Evolutionary conservation across 35 echinoderm and acorn worm species (phyloP), one percentile per base, ranked within the genome.

Genomic region (Stichopus chloronotus): DNA sequence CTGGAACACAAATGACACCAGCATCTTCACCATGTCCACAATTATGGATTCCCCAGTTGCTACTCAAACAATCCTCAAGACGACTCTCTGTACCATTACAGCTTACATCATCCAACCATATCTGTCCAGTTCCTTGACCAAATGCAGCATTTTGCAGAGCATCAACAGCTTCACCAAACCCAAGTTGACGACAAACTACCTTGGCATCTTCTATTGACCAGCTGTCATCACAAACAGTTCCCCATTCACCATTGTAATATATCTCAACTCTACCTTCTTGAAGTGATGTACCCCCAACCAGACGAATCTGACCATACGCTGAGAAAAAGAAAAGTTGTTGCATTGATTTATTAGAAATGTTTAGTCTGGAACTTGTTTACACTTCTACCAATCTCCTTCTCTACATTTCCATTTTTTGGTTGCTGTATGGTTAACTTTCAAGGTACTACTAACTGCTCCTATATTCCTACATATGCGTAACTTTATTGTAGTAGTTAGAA

Each of bases 201-300:
- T 14, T 5, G 7, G 76, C 76, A 59, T 92, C 78, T 12, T 63
- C n/a, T 2, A 5, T 6, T 57, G 52, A 13, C 91, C 91, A 92
- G 7, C 19, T 16, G 20, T 81, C 58, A 25, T 92, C 91, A 83
- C 91, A 92, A 53, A 92, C 19, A 5, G 91, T 92, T 92, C 91
- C 77, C 91, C 91, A 92, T 9, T 19, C 54, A 14, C 91, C 91
- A 19, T 92, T n/a, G 21, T 81, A 23, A 10, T 76, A 76, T 5
- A 95, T 59, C 58, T 95, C 94, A 5, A 95, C 78, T 54, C 87
- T 17, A 5, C 94, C 94, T 58, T 90, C 91, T 23, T 69, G 25
- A 1, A 59, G 9, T 2, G 57, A 6, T 16, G 7, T 55, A 17
- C 94, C 94, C 58, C 65, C 86, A 24, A 95, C 87, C 2, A 95